Percentiles rank a stretch among this genome's conserved stretches.
phyloP scores from a whole-genome alignment of 2,113 vertebrate genomes.

The Rhombomys opimus region DNA sequence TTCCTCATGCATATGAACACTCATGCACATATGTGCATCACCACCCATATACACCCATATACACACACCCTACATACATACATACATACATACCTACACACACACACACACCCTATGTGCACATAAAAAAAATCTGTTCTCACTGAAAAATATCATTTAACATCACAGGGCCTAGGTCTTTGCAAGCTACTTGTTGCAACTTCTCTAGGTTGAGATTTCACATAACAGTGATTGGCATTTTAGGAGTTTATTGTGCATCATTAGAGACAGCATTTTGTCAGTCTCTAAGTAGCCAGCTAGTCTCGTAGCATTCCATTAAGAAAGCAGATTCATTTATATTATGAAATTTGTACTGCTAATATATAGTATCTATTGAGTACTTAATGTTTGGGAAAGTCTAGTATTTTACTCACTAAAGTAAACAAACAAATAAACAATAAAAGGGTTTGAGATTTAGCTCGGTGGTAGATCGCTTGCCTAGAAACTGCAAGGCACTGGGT shows the following conservation, averaged over 20 bases:
- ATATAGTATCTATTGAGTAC: background rate
- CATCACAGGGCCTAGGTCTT: background rate
- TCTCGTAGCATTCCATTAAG: background rate
- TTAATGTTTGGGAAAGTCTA: background rate
- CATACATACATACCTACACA: background rate
- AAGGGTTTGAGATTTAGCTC: background rate
- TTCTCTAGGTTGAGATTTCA: background rate
- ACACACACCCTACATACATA: background rate
- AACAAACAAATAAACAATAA: background rate
- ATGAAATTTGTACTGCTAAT: background rate
- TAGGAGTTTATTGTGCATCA: background rate
- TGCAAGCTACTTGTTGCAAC: background rate
- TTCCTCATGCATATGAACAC: too few species aligned
- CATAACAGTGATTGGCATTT: background rate
- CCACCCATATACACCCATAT: too few species aligned
- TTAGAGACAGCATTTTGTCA: background rate
- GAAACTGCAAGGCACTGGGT: background rate
- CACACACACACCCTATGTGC: background rate
- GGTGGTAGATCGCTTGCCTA: background rate
- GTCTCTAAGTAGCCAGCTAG: background rate
- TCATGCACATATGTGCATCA: too few species aligned
- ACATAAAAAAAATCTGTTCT: background rate
- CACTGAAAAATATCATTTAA: background rate
- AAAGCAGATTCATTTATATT: background rate
- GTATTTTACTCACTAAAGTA: background rate